phyloP scores from a whole-genome alignment of 2,797 vertebrate genomes.

The Spheniscus humboldti region DNA sequence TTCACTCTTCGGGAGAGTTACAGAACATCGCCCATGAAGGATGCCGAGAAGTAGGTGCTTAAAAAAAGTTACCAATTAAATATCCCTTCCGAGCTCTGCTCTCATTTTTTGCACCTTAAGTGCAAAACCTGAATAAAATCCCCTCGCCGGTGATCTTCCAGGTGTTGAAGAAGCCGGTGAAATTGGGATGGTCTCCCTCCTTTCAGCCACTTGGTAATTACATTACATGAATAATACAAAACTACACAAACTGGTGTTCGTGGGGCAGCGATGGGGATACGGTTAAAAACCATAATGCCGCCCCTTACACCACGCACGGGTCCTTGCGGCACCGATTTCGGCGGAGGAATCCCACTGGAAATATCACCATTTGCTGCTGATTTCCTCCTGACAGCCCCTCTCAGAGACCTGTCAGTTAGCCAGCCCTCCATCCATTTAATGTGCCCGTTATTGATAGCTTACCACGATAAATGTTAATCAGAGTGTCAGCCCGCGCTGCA shows the following conservation, averaged over 20 bases:
- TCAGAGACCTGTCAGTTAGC: background rate
- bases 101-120: background rate
- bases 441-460: background rate
- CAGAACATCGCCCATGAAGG: background rate
- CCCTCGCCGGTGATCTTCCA: background rate
- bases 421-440: background rate
- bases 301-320: accelerated
- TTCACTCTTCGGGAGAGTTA: background rate
- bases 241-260: background rate
- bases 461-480: background rate
- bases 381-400: background rate
- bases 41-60: background rate
- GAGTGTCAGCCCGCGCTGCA: background rate
- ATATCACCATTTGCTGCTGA: background rate
- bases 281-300: accelerated
- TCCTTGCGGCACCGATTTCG: background rate
- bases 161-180: background rate
- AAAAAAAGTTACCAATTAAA: background rate
- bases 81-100: background rate
- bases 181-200: background rate
- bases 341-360: background rate
- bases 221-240: background rate
- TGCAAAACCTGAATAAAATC: background rate
- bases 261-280: accelerated
- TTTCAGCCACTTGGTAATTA: background rate